A percentile compares a stretch with the other conserved stretches of the same genome.
Evolutionary conservation across 2,113 vertebrate genomes (phyloP).

Genomic region (Anthoscopus minutus): DNA sequence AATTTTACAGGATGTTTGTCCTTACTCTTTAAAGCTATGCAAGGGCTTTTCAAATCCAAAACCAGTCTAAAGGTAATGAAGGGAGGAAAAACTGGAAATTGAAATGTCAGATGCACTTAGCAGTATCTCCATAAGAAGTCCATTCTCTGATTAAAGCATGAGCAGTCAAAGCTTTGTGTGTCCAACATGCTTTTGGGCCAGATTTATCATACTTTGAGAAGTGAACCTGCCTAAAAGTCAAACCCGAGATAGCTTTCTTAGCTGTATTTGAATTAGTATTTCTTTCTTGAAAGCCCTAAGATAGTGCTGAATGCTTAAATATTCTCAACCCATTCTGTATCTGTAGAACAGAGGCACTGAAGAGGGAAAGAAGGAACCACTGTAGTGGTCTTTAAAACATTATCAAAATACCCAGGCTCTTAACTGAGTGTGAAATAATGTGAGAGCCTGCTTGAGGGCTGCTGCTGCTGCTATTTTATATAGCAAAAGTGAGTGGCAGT

Average conservation of each 20-base stretch:
- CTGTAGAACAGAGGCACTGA: background rate
- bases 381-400: background rate
- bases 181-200: background rate
- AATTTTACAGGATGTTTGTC: background rate
- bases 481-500: background rate
- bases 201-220: background rate
- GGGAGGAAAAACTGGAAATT: background rate
- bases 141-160: slow-evolving; percentile 6
- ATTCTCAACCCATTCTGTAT: background rate
- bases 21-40: background rate
- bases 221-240: background rate
- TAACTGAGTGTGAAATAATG: background rate
- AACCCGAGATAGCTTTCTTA: background rate
- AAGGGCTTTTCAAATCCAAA: background rate
- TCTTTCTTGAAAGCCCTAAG: background rate
- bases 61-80: background rate
- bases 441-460: background rate
- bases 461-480: background rate
- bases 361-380: background rate
- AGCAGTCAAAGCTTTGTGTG: background rate
- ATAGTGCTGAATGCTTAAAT: background rate
- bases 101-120: background rate
- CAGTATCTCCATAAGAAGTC: background rate
- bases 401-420: background rate
- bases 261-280: slow-evolving; percentile 7